phyloP scores from a whole-genome alignment of 2,797 vertebrate species.

The Rhabdomys pumilio region DNA sequence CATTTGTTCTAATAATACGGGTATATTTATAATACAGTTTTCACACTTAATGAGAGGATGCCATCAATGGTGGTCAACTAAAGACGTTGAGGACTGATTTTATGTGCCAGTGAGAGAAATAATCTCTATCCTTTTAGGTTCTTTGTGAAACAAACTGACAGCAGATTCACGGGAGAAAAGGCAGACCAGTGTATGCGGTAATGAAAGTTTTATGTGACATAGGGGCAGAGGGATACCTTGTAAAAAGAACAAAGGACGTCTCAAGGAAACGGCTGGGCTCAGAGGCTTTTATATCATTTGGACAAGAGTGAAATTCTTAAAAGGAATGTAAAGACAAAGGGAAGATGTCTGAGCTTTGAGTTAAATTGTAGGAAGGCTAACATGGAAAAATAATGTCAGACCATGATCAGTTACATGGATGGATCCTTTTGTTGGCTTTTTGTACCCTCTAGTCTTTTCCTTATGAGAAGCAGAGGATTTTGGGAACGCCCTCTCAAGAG shows the following conservation, averaged over 20 bases:
- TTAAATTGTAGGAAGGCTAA: background rate
- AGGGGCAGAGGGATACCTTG: background rate
- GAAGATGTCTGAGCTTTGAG: background rate
- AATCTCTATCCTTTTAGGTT: background rate
- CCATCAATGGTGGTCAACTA: conserved; percentile 6
- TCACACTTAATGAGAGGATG: background rate
- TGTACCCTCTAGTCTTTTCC: background rate
- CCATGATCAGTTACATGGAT: background rate
- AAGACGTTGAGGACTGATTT: background rate
- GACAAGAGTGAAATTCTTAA: background rate
- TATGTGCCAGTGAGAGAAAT: background rate
- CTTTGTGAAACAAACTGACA: background rate
- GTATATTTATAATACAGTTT: conserved; percentile 30
- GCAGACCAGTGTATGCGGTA: background rate
- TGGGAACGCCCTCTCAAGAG: too few relatives aligned
- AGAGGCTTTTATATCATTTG: background rate
- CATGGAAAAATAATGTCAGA: background rate
- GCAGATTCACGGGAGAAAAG: background rate
- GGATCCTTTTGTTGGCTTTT: background rate
- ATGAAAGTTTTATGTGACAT: background rate
- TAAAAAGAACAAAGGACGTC: background rate
- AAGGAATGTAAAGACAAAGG: background rate
- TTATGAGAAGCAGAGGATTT: background rate
- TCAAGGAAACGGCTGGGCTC: background rate
- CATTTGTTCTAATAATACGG: conserved; percentile 29